Conservation (phyloP, 2,113 vertebrate species). For the Phyllostomus discolor region DNA sequence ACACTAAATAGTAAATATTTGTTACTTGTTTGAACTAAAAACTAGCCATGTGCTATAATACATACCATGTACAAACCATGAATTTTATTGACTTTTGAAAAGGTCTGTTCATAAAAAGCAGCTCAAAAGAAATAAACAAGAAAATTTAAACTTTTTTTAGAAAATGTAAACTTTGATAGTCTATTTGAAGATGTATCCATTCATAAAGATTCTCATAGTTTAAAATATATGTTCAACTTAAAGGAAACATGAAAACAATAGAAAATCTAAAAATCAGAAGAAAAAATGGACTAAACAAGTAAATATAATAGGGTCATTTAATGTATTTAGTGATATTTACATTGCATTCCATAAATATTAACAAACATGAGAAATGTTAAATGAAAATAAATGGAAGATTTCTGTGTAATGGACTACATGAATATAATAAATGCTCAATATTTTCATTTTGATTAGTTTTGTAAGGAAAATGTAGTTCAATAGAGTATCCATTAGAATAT, state of each 20-base stretch:
- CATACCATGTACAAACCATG: neutral
- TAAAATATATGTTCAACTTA: neutral
- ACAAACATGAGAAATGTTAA: neutral
- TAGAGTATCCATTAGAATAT: neutral
- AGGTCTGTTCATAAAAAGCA: neutral
- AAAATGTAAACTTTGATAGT: neutral
- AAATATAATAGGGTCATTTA: neutral
- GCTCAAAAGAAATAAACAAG: neutral
- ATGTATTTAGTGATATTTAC: neutral
- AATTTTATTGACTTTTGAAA: constrained; percentile 58
- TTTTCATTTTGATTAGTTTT: neutral
- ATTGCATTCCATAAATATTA: neutral
- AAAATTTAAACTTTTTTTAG: neutral
- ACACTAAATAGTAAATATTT: constrained; percentile 26
- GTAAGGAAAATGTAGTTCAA: neutral
- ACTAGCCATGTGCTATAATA: neutral
- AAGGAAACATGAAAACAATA: neutral
- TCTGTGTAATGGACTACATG: neutral
- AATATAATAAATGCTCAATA: neutral
- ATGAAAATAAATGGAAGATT: neutral
- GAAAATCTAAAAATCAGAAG: neutral
- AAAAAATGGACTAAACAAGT: neutral
- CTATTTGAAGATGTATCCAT: neutral
- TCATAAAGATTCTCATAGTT: neutral
- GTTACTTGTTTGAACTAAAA: neutral